Evolutionary conservation across 2,113 vertebrate species (phyloP).

Genomic region (Regulus satrapa): DNA sequence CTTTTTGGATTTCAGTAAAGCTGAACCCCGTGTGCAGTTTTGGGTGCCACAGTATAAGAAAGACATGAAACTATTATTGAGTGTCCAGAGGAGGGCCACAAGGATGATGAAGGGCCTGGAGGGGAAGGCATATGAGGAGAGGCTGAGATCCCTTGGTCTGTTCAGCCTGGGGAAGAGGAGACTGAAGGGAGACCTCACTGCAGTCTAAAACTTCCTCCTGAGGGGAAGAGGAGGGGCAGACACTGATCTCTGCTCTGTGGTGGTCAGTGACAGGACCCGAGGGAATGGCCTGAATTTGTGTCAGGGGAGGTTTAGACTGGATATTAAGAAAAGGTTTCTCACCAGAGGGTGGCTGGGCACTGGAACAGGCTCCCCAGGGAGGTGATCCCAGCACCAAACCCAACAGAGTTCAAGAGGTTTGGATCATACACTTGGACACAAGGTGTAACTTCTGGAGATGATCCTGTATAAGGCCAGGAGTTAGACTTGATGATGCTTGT

Average conservation of each 20-base stretch:
- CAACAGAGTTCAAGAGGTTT: neutral
- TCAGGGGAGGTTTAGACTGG: neutral
- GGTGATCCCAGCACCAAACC: neutral
- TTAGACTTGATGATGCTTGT: neutral
- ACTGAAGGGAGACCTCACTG: neutral
- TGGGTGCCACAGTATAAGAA: neutral
- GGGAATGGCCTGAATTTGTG: neutral
- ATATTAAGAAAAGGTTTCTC: neutral
- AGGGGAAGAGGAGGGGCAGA: neutral
- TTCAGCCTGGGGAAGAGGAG: neutral
- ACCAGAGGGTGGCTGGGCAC: neutral
- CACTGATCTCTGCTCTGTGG: neutral
- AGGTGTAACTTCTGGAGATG: neutral
- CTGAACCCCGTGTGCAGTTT: neutral
- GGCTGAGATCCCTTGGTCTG: neutral
- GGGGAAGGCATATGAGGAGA: neutral
- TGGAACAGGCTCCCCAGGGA: neutral
- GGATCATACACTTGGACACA: neutral
- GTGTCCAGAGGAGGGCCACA: rapidly evolving
- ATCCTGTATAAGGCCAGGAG: neutral
- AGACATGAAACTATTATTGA: neutral
- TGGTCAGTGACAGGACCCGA: neutral
- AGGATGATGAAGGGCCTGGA: neutral
- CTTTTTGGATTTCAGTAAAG: neutral
- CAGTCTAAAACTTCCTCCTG: neutral